Evolutionary conservation across 1,140 invertebrate species (phyloP), one percentile per base, ranked within the genome.

Genomic region (Idris sp.): DNA sequence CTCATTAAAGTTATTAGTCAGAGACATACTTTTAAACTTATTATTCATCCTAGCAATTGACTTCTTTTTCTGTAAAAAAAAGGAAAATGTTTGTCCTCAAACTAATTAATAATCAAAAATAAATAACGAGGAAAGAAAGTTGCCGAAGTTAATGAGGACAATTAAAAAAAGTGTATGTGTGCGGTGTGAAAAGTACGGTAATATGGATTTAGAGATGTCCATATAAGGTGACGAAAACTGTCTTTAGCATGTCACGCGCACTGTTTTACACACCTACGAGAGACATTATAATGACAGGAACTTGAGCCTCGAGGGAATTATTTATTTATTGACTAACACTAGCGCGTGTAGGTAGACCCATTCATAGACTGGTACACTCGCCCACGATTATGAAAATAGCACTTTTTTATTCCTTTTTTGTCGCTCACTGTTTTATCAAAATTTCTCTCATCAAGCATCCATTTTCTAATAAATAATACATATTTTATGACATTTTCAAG

Each of bases 321-420:
- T 76, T 76, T 78, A 78, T 78, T 76, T n/a, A n/a, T n/a, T n/a
- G 76, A 78, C 68, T 65, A 78, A 76, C 77, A 74, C 67, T 18
- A 28, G 28, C n/a, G 59, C 44, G 77, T 76, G 77, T 78, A 67
- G 77, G 77, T 49, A 74, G 77, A 15, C 35, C 67, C 77, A 78
- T 78, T 78, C 77, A 78, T 76, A 78, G 77, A 76, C 36, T 53
- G 68, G 4, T 51, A 64, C 54, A 14, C 19, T 51, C 76, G 74
- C 77, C 74, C 71, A 76, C 77, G 59, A 58, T 13, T 13, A 61
- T 61, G 65, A 76, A 76, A 69, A 71, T 53, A 28, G 13, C 18
- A n/a, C n/a, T n/a, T n/a, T n/a, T n/a, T n/a, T n/a, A n/a, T n/a
- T n/a, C n/a, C n/a, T n/a, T n/a, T 41, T 65, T 61, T 76, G 73